Percentiles rank a stretch among this genome's conserved stretches.
These are phyloP conservation scores for Heterohyrax brucei DNA, from an alignment of 2,797 vertebrate genomes.

Conservation along the genomic window DNA sequence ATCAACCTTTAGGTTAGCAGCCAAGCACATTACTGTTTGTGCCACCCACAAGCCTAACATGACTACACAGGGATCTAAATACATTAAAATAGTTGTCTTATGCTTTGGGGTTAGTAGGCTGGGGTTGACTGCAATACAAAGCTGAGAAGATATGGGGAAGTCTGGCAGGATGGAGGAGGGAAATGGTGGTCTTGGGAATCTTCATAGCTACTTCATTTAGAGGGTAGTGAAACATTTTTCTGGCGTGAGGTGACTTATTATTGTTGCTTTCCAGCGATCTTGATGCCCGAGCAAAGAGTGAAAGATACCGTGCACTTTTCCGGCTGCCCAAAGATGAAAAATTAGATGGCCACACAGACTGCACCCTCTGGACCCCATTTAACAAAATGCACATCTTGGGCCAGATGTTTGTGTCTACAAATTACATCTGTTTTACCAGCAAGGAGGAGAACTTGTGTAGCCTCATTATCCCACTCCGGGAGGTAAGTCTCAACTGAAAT, in stretches of 20 bases:
- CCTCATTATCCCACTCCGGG: conserved; percentile 98
- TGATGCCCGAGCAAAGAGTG: conserved; percentile 98
- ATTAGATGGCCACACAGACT: conserved; percentile 98
- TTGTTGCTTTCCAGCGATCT: conserved; percentile 93
- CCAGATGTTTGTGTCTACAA: conserved; percentile 99
- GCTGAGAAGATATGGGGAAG: neutral
- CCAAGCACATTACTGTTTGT: too few species aligned
- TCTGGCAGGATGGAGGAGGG: rapidly evolving
- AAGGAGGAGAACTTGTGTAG: conserved; percentile 98
- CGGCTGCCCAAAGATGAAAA: conserved; percentile 98
- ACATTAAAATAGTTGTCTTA: neutral
- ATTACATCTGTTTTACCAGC: conserved; percentile 99
- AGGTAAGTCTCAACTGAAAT: conserved; percentile 91
- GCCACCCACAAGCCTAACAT: neutral
- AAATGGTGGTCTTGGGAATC: rapidly evolving
- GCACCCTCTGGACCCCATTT: conserved; percentile 99
- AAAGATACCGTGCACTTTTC: conserved; percentile 96
- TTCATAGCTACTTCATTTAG: rapidly evolving
- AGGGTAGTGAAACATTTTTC: neutral
- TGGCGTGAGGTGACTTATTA: neutral
- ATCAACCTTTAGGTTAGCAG: too few species aligned
- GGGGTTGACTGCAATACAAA: neutral
- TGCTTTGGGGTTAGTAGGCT: neutral
- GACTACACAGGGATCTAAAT: neutral
- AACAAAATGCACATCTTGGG: conserved; percentile 99